Evolutionary conservation across 2,797 vertebrate species (phyloP).

Genomic region (Silurus aristotelis): DNA sequence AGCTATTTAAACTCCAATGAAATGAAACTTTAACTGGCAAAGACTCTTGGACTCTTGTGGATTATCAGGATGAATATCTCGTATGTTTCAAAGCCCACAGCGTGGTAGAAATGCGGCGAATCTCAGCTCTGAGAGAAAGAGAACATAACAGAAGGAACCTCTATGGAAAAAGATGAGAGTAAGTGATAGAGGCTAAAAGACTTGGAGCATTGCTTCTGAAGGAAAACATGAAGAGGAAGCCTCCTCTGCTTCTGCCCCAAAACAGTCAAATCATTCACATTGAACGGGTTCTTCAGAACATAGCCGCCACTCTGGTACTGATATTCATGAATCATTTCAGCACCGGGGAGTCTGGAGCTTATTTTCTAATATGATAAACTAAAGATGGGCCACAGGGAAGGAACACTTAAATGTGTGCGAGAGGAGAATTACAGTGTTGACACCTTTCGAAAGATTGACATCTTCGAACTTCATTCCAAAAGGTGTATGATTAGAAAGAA

Average conservation of each 20-base stretch:
- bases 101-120: background rate
- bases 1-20: background rate
- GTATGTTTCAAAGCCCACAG: background rate
- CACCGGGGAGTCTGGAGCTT: conserved; percentile 42
- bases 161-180: conserved; percentile 21
- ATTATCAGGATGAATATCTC: background rate
- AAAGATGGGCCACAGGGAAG: conserved; percentile 49
- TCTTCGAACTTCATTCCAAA: background rate
- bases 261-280: conserved; percentile 56
- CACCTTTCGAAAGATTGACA: conserved; percentile 18
- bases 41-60: conserved; percentile 14
- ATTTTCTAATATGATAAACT: conserved; percentile 51
- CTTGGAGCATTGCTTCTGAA: conserved; percentile 42
- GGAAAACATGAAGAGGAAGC: conserved; percentile 43
- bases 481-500: conserved; percentile 28
- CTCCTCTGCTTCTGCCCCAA: conserved; percentile 37
- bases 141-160: conserved; percentile 27
- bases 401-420: conserved; percentile 56
- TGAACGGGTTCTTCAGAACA: conserved; percentile 61
- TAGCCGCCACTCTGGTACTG: conserved; percentile 45
- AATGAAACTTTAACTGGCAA: conserved; percentile 2
- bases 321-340: conserved; percentile 62
- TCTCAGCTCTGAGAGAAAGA: conserved; percentile 1
- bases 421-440: conserved; percentile 3
- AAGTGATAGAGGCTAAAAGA: conserved; percentile 9